A percentile compares a stretch with the other conserved stretches of the same genome.
Conservation (phyloP, 1,140 invertebrate genomes). For the Lepidurus arcticus region DNA sequence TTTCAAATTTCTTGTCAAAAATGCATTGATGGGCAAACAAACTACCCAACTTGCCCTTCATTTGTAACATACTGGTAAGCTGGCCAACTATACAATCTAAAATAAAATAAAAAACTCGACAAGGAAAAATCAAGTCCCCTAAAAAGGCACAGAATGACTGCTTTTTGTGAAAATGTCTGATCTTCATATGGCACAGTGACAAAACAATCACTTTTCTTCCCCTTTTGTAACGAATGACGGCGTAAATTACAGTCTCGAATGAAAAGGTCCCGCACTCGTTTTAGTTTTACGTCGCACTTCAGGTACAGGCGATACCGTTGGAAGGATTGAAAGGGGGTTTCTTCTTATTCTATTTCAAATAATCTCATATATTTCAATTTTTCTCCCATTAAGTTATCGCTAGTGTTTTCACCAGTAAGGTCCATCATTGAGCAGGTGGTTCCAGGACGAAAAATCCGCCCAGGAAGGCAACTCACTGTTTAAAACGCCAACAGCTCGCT, state of each 20-base stretch:
- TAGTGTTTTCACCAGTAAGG: constrained; percentile 61
- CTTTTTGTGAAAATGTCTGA: neutral
- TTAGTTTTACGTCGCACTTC: constrained; percentile 5
- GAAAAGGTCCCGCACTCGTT: neutral
- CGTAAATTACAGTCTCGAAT: neutral
- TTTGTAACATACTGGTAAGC: neutral
- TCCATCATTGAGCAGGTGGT: constrained; percentile 56
- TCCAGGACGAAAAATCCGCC: constrained; percentile 69
- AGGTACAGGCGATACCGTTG: neutral
- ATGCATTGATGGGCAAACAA: neutral
- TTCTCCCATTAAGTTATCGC: neutral
- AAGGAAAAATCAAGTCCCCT: neutral
- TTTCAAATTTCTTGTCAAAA: neutral
- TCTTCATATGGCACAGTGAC: constrained; percentile 7
- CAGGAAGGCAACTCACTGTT: constrained; percentile 54
- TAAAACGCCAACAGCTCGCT: constrained; percentile 46
- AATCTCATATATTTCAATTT: neutral
- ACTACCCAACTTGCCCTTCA: neutral
- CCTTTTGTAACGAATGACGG: neutral
- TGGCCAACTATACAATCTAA: neutral
- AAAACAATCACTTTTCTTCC: neutral
- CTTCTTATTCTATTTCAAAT: neutral
- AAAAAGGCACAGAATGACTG: constrained; percentile 19
- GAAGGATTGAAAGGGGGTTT: neutral
- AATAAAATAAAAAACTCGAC: neutral